Evolutionary conservation across 2,888 invertebrate species (phyloP), one percentile per base, ranked within the genome.

Genomic region (Dascillus cervinus): DNA sequence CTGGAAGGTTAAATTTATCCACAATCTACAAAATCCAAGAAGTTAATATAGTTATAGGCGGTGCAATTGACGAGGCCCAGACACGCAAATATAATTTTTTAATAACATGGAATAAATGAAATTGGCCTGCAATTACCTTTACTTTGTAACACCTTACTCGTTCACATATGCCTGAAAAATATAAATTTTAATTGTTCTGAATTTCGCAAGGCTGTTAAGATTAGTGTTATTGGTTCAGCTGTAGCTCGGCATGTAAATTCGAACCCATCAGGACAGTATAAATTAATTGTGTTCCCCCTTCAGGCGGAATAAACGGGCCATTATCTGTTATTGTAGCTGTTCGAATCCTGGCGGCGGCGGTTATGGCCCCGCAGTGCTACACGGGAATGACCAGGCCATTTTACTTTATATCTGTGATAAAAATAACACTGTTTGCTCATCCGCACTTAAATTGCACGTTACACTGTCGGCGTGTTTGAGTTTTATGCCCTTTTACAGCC

Each of bases 371-470:
- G 43, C 43, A 34, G 26, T 40, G n/a, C n/a, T n/a, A 38, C 37
- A 41, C 29, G 29, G 34, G 34, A 41, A 41, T 37, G 41, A 37
- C 41, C 37, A 37, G 31, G n/a, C n/a, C 34, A 32, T 41, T 41
- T 38, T 36, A 33, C 35, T 41, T 41, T 41, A 41, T 41, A 39
- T 30, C 34, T 37, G 41, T 34, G 43, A 43, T 43, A 43, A 43
- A 43, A 43, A 43, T 43, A 43, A 43, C 41, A 43, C 31, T 34
- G 37, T 41, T 35, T 43, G 41, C 32, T 41, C 41, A 34, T 43
- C 41, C 33, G 38, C 26, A 28, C 35, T 29, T 39, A 38, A 43
- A 43, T 41, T 43, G 36, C 43, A 41, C 26, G 32, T 38, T 39
- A 39, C 39, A 41, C 32, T 39, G 43, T 39, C 43, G 43, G 43